Base-by-base conservation (phyloP, 2,797 vertebrate species). In the Coracias cyanogaster region DNA sequence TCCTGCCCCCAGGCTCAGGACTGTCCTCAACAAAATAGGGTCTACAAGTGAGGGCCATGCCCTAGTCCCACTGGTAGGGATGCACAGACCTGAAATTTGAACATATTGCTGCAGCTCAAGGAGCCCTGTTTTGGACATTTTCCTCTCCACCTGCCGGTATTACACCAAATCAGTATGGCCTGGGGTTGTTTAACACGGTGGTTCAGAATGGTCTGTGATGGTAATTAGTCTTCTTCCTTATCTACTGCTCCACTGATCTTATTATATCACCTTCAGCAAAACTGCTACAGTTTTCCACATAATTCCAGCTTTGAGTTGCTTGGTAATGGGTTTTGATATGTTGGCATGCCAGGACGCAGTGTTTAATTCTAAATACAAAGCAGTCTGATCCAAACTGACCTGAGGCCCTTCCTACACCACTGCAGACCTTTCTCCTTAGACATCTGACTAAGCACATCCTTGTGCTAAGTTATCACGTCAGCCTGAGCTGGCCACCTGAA, bases 51-150 rank as follows among this genome's bases (percentile, higher is more conserved):
- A 61, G 28, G 67, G 12, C 28, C 9, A 0, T 58, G n/a, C 6
- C 18, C 21, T 0, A 0, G 17, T 26, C 25, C 10, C 29, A 21
- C 24, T 54, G 52, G 20, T 8, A 74, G 52, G 17, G 25, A 6
- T 49, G 15, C 17, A 20, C 20, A 15, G 10, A 29, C 3, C 18
- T 74, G 22, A 52, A 74, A 16, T n/a, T 66, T 65, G 20, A 73
- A 37, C 10, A 3, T 18, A 14, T 52, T 13, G 10, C 86, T 78
- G 49, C 24, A 86, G 54, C 6, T 74, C 4, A 1, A 46, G 33
- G 48, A 93, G 15, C 41, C 19, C 26, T 58, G 48, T 41, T 85
- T 37, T 54, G 17, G 12, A 29, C 11, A 5, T 29, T 15, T 55
- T 74, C 22, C 54, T 26, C 45, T 81, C 33, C 11, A n/a, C 29